Conservation (phyloP, 2,797 vertebrate genomes). For the Rousettus madagascariensis region DNA sequence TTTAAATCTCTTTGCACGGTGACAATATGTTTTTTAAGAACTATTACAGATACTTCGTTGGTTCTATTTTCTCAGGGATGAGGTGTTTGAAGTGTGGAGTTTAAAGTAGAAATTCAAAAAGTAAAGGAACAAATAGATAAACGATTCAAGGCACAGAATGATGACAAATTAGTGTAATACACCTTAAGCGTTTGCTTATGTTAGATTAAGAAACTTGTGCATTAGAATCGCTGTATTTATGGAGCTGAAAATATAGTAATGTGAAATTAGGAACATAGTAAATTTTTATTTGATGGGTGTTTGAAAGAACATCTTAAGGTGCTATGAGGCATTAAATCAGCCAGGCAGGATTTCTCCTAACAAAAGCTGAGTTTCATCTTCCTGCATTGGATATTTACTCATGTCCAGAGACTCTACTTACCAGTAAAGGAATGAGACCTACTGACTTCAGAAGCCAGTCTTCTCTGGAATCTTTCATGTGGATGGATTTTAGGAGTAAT, state of each 20-base stretch:
- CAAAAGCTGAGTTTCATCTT: background rate
- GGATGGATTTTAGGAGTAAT: background rate
- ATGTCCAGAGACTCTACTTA: background rate
- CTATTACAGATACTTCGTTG: background rate
- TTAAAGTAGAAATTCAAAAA: slow-evolving; percentile 34
- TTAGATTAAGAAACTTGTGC: background rate
- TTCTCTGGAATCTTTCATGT: background rate
- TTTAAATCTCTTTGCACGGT: background rate
- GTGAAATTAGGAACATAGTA: background rate
- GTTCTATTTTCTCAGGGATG: background rate
- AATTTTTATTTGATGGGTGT: background rate
- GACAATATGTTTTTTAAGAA: background rate
- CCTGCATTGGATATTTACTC: background rate
- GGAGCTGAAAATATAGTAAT: background rate
- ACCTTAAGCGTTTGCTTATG: background rate
- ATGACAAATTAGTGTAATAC: background rate
- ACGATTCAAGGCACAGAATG: background rate
- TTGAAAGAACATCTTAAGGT: background rate
- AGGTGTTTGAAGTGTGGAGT: background rate
- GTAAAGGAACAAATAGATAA: background rate
- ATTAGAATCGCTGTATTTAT: slow-evolving; percentile 8
- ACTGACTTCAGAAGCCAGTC: background rate
- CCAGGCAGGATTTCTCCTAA: background rate
- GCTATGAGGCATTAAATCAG: background rate
- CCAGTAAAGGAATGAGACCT: background rate